A percentile compares a stretch with the other conserved stretches of the same genome.
These are phyloP conservation scores for Cetoscarus ocellatus DNA, from an alignment of 2,797 vertebrate genomes.

Conservation along the genomic window DNA sequence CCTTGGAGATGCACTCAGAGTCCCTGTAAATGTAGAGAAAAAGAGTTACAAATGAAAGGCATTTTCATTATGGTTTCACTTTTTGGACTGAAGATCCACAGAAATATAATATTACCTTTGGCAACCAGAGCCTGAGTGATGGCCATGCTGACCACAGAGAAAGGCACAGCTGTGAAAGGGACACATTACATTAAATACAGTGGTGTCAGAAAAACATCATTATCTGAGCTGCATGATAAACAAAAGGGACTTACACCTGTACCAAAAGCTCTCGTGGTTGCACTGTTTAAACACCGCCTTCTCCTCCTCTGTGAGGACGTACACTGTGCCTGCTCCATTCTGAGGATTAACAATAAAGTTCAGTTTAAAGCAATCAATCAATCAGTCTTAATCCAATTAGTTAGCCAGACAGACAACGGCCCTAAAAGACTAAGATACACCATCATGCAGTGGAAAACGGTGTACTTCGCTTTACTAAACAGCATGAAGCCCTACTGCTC, in stretches of 20 bases:
- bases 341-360: constrained; percentile 46
- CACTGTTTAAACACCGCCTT: constrained; percentile 88
- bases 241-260: constrained; percentile 79
- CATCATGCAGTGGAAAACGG: not conserved
- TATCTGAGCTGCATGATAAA: accelerated
- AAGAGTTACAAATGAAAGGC: not conserved
- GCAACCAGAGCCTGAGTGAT: constrained; percentile 72
- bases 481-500: not conserved
- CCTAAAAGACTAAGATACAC: too few relatives aligned
- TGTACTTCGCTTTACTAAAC: not conserved
- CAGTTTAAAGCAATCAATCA: not conserved
- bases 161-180: constrained; percentile 72
- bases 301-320: constrained; percentile 92
- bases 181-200: not conserved
- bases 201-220: not conserved
- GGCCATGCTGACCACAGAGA: constrained; percentile 72
- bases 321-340: constrained; percentile 78
- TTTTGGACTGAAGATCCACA: too few relatives aligned
- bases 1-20: constrained; percentile 62
- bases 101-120: constrained; percentile 66
- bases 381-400: not conserved
- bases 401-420: not conserved
- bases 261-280: constrained; percentile 80
- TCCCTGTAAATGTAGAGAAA: constrained; percentile 56
- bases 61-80: too few relatives aligned